Evolutionary conservation across 2,797 vertebrate species (phyloP).

Genomic region (Melanogrammus aeglefinus): DNA sequence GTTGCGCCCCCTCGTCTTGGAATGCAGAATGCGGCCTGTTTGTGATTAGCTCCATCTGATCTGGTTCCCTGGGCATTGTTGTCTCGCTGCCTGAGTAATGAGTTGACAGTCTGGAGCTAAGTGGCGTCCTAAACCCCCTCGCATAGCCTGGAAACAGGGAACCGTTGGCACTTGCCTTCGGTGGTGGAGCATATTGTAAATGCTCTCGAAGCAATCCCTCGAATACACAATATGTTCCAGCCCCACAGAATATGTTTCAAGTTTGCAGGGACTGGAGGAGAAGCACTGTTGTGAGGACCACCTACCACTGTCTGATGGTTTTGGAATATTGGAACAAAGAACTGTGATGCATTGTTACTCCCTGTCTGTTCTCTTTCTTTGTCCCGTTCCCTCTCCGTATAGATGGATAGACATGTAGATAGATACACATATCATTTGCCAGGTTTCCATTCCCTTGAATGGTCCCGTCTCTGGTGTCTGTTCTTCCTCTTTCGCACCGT

Average conservation of each 20-base stretch:
- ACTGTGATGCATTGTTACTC: background rate
- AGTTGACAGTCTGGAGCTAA: slow-evolving; percentile 39
- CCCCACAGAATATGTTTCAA: background rate
- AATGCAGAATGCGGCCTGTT: slow-evolving; percentile 62
- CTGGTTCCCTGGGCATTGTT: slow-evolving; percentile 47
- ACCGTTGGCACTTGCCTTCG: background rate
- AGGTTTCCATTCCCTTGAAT: background rate
- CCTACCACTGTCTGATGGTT: background rate
- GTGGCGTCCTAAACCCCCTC: slow-evolving; percentile 38
- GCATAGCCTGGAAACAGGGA: background rate
- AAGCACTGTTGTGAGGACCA: background rate
- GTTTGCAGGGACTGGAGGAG: background rate
- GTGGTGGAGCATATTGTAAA: background rate
- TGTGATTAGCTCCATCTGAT: slow-evolving; percentile 60
- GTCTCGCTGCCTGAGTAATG: slow-evolving; percentile 42
- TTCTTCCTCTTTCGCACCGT: background rate
- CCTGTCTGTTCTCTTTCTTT: background rate
- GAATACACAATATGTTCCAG: no score
- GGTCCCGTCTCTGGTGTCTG: background rate
- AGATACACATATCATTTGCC: background rate
- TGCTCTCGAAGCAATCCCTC: background rate
- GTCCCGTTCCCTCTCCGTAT: background rate
- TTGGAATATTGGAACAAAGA: background rate
- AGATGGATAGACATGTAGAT: background rate
- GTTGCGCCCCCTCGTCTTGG: slow-evolving; percentile 48